Evolutionary conservation across 2,797 vertebrate species (phyloP), one percentile per base, ranked within the genome.

Genomic region (Poecilia picta): DNA sequence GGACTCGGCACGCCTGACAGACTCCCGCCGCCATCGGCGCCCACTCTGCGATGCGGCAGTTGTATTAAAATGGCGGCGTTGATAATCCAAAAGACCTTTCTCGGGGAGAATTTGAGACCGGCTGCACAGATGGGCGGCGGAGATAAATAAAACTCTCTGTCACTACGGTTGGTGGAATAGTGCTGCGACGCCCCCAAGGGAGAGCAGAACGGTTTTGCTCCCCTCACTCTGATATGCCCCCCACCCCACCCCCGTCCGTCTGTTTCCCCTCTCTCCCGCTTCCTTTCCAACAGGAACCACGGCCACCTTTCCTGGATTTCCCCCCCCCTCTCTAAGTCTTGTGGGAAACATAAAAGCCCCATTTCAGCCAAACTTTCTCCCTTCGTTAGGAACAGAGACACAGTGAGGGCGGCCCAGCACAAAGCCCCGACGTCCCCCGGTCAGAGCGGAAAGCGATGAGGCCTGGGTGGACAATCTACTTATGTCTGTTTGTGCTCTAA

Each of bases 21-120:
- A 90, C 92, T 91, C 57, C 86, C 91, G 81, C 87, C 76, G 94
- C 92, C 93, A 92, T 96, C 96, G 92, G 95, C 95, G 91, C 95
- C 95, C 95, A 93, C 96, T 95, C 91, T 91, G 96, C 97, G 96
- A 97, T 97, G 97, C 96, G 96, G 96, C 93, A 96, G 95, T 95
- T 92, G 95, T 96, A 97, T 98, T 98, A 98, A 97, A 97, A 95
- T 94, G 96, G 96, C 96, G 95, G 95, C 95, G 96, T 96, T 95
- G 97, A 98, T 98, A 96, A 97, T 97, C 97, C 95, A 96, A 97
- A 97, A 95, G 96, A 96, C 96, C 97, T 97, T 97, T 98, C 96
- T 97, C 94, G 84, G 97, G 96, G 96, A 97, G 97, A 96, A 95
- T 96, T 95, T 95, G 95, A 96, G 95, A 95, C 95, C 95, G 94